These are phyloP conservation scores for Orbicella faveolata DNA, from an alignment of 64 coral and sea anemone genomes.

Conservation along the genomic window DNA sequence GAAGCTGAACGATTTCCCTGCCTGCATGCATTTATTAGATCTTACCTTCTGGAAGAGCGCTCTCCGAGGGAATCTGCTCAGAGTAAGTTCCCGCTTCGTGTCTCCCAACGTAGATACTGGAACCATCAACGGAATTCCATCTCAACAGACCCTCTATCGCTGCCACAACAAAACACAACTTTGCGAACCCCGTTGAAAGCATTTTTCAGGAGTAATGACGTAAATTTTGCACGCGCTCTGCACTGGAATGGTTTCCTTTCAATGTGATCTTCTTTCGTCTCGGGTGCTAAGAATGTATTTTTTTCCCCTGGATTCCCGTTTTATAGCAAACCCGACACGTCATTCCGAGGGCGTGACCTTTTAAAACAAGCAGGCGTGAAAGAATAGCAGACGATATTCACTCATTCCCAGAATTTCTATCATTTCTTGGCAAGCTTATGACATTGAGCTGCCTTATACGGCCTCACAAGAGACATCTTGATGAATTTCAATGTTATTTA, in stretches of 20 bases:
- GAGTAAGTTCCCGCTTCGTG: constrained; percentile 12
- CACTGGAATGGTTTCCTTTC: not conserved
- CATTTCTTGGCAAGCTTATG: not conserved
- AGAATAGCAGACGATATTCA: not conserved
- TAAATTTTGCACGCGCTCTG: not conserved
- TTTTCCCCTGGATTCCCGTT: not conserved
- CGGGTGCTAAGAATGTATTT: not conserved
- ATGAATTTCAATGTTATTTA: not conserved
- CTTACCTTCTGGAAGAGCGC: constrained; percentile 26
- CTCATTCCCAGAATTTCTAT: not conserved
- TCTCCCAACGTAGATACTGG: constrained; percentile 36
- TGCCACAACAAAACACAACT: not conserved
- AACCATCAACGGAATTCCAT: not conserved
- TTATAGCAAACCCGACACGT: not conserved
- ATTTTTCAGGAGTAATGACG: not conserved
- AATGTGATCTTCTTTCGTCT: too few species aligned
- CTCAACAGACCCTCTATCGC: not conserved
- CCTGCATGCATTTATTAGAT: not conserved
- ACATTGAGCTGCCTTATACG: not conserved
- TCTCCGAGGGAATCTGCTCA: not conserved
- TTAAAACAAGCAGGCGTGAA: not conserved
- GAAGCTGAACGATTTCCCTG: not conserved
- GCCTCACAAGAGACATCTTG: not conserved
- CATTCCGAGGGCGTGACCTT: not conserved
- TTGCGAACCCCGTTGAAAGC: not conserved